phyloP scores from a whole-genome alignment of 2,113 vertebrate genomes.

The Stigmatopora argus region DNA sequence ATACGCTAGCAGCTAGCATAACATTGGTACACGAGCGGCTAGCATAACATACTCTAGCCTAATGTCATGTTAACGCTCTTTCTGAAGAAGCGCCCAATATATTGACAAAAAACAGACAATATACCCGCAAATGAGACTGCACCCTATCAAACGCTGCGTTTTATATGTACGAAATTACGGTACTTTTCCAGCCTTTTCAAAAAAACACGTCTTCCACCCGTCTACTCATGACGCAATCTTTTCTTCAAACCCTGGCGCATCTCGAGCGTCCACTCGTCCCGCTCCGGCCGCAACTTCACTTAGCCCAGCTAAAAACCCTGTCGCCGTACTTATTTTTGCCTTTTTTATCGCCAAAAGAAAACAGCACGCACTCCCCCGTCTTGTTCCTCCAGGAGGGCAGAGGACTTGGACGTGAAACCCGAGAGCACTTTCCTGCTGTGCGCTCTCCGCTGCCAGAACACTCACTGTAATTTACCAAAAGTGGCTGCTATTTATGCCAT shows the following conservation, averaged over 20 bases:
- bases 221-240: neutral
- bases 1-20: no score
- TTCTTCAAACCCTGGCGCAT: neutral
- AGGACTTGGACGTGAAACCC: constrained; percentile 67
- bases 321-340: constrained; percentile 44
- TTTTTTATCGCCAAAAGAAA: constrained; percentile 63
- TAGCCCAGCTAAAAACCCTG: constrained; percentile 18
- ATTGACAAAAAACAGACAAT: no score
- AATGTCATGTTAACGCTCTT: no score
- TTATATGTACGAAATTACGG: no score
- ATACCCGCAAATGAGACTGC: no score
- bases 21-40: no score
- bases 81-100: no score
- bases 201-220: neutral
- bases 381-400: constrained; percentile 58
- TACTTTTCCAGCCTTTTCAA: neutral
- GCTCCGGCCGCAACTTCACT: neutral
- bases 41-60: no score
- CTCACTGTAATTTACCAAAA: constrained; percentile 80
- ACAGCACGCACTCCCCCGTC: constrained; percentile 51
- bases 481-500: constrained; percentile 75
- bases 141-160: no score
- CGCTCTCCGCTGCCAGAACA: constrained; percentile 69
- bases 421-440: constrained; percentile 70
- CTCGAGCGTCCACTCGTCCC: neutral